Conservation (phyloP, 1,140 invertebrate genomes). For the Cherax destructor region DNA sequence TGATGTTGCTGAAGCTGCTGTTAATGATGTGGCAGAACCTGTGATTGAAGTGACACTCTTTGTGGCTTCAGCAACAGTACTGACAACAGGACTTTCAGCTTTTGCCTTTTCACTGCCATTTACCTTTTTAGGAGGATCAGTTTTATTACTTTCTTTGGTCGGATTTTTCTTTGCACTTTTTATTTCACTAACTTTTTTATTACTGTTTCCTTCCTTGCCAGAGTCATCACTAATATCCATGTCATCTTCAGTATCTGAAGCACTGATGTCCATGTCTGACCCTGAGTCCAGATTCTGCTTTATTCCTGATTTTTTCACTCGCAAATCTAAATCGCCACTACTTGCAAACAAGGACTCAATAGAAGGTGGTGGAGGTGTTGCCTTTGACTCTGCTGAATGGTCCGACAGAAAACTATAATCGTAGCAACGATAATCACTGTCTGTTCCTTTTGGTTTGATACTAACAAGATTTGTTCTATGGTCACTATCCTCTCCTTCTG, state of each 20-base stretch:
- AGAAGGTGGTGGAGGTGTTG: constrained; percentile 10
- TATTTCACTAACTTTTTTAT: background rate
- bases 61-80: background rate
- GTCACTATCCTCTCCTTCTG: constrained; percentile 37
- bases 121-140: constrained; percentile 1
- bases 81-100: background rate
- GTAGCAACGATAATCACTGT: constrained; percentile 69
- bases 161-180: constrained; percentile 32
- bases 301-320: constrained; percentile 42
- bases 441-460: constrained; percentile 28
- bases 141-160: constrained; percentile 19
- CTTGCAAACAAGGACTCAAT: constrained; percentile 51
- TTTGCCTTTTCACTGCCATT: background rate
- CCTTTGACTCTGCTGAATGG: constrained; percentile 15
- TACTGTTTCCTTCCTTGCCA: constrained; percentile 39
- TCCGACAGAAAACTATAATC: constrained; percentile 68
- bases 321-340: constrained; percentile 39
- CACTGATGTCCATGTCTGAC: constrained; percentile 70
- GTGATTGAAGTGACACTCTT: background rate
- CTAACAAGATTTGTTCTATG: constrained; percentile 56
- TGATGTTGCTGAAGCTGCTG: background rate
- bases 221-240: constrained; percentile 69
- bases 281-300: constrained; percentile 59
- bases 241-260: constrained; percentile 60
- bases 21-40: no score